phyloP scores from a whole-genome alignment of 2,113 vertebrate species.

The Dinomys branickii region DNA sequence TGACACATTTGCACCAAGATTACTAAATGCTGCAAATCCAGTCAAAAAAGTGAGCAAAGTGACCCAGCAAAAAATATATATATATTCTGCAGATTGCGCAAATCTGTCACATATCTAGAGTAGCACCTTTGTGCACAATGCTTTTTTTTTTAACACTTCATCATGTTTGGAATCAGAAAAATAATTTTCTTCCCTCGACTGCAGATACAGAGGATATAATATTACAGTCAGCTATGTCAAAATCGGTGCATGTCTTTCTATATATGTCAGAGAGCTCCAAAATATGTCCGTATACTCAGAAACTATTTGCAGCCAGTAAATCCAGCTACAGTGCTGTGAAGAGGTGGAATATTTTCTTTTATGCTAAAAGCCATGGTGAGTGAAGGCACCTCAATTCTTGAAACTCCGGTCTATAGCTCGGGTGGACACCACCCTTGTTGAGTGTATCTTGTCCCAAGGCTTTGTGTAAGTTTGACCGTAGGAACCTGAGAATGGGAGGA shows the following conservation, averaged over 20 bases:
- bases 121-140: not conserved
- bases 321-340: not conserved
- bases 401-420: not conserved
- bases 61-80: conserved; percentile 52
- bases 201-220: not conserved
- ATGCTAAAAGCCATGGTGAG: not conserved
- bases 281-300: not conserved
- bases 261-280: not conserved
- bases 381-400: not conserved
- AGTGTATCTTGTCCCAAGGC: not conserved
- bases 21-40: conserved; percentile 36
- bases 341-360: not conserved
- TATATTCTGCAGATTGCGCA: conserved; percentile 48
- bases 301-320: not conserved
- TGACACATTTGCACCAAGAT: not conserved
- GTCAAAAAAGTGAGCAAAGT: not conserved
- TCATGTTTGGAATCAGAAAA: not conserved
- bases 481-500: not conserved
- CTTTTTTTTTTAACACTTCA: not conserved
- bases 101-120: not conserved
- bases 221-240: not conserved
- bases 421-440: not conserved
- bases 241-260: not conserved
- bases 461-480: not conserved
- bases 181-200: not conserved